Percentiles rank a stretch among this genome's conserved stretches.
Evolutionary conservation across 2,888 invertebrate genomes (phyloP).

Genomic region (Lathronympha strigana): DNA sequence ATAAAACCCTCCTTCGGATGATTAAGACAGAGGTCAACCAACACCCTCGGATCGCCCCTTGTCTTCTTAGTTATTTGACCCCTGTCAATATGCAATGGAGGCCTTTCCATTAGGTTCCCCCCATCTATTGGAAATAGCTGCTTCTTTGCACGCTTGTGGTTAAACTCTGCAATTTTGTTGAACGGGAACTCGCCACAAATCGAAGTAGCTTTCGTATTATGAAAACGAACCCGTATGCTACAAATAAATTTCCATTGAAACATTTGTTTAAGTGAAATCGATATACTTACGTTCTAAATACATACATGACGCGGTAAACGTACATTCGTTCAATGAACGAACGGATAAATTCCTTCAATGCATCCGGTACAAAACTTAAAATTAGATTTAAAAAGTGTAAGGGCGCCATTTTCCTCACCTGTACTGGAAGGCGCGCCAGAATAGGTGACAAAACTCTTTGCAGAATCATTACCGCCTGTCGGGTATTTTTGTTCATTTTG

Average conservation of each 20-base stretch:
- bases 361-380: background rate
- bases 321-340: background rate
- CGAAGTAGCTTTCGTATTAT: conserved; percentile 37
- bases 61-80: conserved; percentile 67
- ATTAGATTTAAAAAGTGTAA: background rate
- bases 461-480: background rate
- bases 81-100: conserved; percentile 68
- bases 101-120: conserved; percentile 66
- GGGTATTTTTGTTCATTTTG: background rate
- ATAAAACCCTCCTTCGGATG: conserved; percentile 29
- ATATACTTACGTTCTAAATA: conserved; percentile 18
- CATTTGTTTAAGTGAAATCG: conserved; percentile 36
- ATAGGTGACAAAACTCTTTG: background rate
- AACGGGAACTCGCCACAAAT: conserved; percentile 54
- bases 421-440: background rate
- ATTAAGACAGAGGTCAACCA: conserved; percentile 33
- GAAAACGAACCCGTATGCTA: conserved; percentile 32
- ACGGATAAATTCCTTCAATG: background rate
- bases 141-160: conserved; percentile 62
- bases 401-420: background rate
- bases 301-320: background rate
- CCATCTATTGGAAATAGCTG: conserved; percentile 68
- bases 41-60: conserved; percentile 28
- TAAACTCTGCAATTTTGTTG: conserved; percentile 65
- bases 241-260: conserved; percentile 37